Conservation (phyloP, 1,140 invertebrate genomes). For the Camponotus vicinus region DNA sequence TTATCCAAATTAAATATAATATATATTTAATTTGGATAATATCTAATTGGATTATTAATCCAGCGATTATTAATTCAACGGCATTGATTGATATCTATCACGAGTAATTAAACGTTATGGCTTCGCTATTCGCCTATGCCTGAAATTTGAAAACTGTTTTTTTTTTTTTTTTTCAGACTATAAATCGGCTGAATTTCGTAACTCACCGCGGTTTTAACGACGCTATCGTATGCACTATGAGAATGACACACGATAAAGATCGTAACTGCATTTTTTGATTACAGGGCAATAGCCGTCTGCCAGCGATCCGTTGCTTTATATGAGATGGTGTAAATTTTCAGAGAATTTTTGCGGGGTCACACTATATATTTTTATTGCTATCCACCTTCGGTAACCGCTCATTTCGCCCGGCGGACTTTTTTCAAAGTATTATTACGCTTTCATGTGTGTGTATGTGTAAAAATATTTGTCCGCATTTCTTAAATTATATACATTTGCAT, state of each 20-base stretch:
- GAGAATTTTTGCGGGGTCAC: neutral
- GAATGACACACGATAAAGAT: constrained; percentile 57
- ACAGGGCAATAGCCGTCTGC: constrained; percentile 52
- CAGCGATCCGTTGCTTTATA: constrained; percentile 30
- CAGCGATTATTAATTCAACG: neutral
- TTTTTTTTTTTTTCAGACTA: neutral
- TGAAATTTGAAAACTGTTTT: constrained; percentile 40
- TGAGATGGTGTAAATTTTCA: constrained; percentile 36
- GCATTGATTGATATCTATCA: neutral
- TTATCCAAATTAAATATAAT: neutral
- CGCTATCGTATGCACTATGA: constrained; percentile 19
- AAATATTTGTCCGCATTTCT: neutral
- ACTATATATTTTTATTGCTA: constrained; percentile 13
- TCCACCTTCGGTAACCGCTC: neutral
- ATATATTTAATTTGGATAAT: neutral
- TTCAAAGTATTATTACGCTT: neutral
- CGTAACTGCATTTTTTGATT: constrained; percentile 60
- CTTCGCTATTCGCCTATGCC: neutral
- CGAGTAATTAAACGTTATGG: neutral
- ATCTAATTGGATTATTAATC: too few relatives aligned
- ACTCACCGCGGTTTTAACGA: constrained; percentile 37
- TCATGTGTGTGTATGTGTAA: neutral
- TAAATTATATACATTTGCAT: neutral
- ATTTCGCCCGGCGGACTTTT: neutral
- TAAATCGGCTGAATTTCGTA: constrained; percentile 43